phyloP scores from a whole-genome alignment of 1,140 invertebrate species.

The Akabosia matsudoensis region DNA sequence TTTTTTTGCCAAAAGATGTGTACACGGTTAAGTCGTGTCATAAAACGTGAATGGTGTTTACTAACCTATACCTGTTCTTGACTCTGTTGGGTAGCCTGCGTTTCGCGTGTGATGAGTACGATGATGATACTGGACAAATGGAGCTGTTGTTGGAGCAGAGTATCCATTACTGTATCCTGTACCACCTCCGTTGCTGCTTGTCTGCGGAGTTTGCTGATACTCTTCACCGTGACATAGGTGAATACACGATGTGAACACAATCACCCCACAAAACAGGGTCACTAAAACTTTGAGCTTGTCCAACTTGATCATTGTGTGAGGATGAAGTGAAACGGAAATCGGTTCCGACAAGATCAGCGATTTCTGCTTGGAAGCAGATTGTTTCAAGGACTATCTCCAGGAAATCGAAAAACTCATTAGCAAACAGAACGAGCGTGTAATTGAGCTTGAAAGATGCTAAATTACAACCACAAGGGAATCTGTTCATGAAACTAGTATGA shows the following conservation, averaged over 20 bases:
- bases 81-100: background rate
- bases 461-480: background rate
- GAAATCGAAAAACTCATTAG: no score
- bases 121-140: constrained; percentile 13
- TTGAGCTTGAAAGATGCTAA: background rate
- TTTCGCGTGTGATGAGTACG: background rate
- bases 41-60: background rate
- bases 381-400: background rate
- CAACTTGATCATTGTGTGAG: background rate
- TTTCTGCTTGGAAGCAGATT: background rate
- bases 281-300: constrained; percentile 17
- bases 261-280: background rate
- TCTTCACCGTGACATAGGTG: background rate
- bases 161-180: constrained; percentile 20
- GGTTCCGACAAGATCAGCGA: background rate
- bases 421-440: background rate
- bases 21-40: background rate
- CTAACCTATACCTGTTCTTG: constrained; percentile 20
- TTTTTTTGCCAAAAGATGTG: background rate
- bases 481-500: background rate
- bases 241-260: constrained; percentile 11
- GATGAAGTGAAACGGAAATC: no score
- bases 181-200: background rate
- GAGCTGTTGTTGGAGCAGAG: background rate
- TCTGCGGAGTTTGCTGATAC: background rate